phyloP scores from a whole-genome alignment of 1,140 invertebrate species.

The Chlorops oryzae region DNA sequence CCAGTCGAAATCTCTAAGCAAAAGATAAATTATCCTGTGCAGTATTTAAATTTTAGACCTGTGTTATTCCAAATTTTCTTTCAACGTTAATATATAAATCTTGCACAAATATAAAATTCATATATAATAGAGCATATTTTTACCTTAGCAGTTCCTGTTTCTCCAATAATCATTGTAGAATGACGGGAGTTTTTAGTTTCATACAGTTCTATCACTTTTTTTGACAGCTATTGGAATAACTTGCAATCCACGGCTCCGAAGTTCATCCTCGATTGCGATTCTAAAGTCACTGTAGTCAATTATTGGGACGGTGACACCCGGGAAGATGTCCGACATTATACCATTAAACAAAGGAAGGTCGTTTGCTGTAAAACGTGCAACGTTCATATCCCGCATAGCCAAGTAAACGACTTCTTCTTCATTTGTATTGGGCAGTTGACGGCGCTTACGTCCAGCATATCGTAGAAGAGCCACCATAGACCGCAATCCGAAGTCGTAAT shows the following conservation, averaged over 20 bases:
- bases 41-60: background rate
- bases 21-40: slow-evolving; percentile 51
- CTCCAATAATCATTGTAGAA: slow-evolving; percentile 83
- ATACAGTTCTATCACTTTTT: slow-evolving; percentile 67
- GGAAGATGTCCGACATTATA: slow-evolving; percentile 79
- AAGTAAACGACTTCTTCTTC: slow-evolving; percentile 76
- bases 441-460: slow-evolving; percentile 73
- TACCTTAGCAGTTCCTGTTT: slow-evolving; percentile 66
- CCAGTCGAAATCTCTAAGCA: too few species aligned
- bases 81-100: too few species aligned
- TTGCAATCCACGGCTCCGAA: slow-evolving; percentile 59
- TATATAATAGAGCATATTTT: too few species aligned
- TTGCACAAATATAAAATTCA: too few species aligned
- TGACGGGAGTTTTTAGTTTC: slow-evolving; percentile 86
- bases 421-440: slow-evolving; percentile 60
- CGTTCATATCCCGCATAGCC: slow-evolving; percentile 85
- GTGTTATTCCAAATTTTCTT: too few species aligned
- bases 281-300: slow-evolving; percentile 73
- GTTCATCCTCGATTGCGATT: slow-evolving; percentile 60
- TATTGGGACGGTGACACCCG: slow-evolving; percentile 59
- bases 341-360: slow-evolving; percentile 78
- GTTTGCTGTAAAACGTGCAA: slow-evolving; percentile 72
- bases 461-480: slow-evolving; percentile 77
- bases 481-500: slow-evolving; percentile 83
- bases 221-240: slow-evolving; percentile 58